These are phyloP conservation scores for Rhombomys opimus DNA, from an alignment of 2,113 vertebrate genomes.

Conservation along the genomic window DNA sequence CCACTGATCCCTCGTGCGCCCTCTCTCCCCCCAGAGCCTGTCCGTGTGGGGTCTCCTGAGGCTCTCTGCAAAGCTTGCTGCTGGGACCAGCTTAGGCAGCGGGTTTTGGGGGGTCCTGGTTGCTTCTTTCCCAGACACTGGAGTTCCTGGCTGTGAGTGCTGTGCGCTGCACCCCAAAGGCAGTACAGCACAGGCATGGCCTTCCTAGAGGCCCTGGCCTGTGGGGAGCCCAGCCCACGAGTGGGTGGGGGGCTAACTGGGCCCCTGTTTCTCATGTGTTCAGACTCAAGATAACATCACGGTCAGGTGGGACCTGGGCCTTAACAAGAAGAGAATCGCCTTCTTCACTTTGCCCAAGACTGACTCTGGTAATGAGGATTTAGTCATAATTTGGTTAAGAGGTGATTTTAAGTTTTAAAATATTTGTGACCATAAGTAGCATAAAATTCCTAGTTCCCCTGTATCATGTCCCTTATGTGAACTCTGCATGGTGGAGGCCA, in stretches of 20 bases:
- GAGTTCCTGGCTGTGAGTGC: background rate
- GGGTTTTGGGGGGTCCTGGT: background rate
- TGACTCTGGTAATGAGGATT: conserved; percentile 93
- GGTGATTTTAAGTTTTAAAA: conserved; percentile 80
- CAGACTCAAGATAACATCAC: conserved; percentile 99
- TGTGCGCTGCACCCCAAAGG: background rate
- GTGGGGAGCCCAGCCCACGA: background rate
- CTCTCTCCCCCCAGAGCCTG: background rate
- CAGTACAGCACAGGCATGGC: background rate
- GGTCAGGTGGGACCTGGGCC: conserved; percentile 98
- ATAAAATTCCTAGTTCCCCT: conserved; percentile 59
- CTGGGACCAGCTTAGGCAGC: background rate
- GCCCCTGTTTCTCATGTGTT: conserved; percentile 64
- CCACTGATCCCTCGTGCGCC: background rate
- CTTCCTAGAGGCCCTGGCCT: background rate
- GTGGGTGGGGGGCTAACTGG: conserved; percentile 34
- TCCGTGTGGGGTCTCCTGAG: background rate
- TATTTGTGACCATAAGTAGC: conserved; percentile 68
- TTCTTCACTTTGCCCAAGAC: conserved; percentile 99
- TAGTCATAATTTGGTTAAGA: conserved; percentile 76
- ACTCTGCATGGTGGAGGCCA: background rate
- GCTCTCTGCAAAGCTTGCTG: background rate
- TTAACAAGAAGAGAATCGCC: conserved; percentile 99
- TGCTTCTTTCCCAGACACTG: background rate
- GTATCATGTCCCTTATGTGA: conserved; percentile 63